phyloP scores from a whole-genome alignment of 1,140 invertebrate genomes.

The Aphaenogaster ashmeadi region DNA sequence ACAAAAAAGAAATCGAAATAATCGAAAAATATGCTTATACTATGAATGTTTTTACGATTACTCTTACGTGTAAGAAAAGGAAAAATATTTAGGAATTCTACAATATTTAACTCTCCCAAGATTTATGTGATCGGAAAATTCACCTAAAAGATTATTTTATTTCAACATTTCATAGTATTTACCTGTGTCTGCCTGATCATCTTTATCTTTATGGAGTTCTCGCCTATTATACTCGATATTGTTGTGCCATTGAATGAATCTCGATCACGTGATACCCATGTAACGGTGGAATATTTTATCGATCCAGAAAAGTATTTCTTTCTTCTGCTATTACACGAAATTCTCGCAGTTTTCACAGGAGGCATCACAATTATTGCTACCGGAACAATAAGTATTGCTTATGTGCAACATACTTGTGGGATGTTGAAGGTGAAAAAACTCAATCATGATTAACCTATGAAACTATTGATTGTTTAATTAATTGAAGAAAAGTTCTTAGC shows the following conservation, averaged over 20 bases:
- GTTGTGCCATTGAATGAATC: constrained; percentile 9
- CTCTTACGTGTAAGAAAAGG: background rate
- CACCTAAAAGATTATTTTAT: background rate
- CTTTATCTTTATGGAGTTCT: background rate
- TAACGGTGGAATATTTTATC: constrained; percentile 12
- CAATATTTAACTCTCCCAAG: background rate
- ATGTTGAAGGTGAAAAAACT: constrained; percentile 34
- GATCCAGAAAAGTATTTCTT: constrained; percentile 4
- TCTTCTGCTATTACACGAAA: background rate
- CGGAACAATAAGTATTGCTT: background rate
- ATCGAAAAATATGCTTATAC: background rate
- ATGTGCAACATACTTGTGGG: background rate
- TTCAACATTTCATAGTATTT: background rate
- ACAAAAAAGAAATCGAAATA: constrained; percentile 13
- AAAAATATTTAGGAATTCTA: background rate
- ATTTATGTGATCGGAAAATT: background rate
- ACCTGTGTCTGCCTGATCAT: background rate
- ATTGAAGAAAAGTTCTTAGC: background rate
- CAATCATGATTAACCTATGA: background rate
- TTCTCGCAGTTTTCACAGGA: background rate
- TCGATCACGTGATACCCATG: background rate
- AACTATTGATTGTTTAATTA: background rate
- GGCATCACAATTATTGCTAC: accelerated
- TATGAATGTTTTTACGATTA: background rate
- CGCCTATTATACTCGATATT: background rate